Conservation (phyloP, 2,888 invertebrate genomes). For the Drosophila pseudotalamancana region DNA sequence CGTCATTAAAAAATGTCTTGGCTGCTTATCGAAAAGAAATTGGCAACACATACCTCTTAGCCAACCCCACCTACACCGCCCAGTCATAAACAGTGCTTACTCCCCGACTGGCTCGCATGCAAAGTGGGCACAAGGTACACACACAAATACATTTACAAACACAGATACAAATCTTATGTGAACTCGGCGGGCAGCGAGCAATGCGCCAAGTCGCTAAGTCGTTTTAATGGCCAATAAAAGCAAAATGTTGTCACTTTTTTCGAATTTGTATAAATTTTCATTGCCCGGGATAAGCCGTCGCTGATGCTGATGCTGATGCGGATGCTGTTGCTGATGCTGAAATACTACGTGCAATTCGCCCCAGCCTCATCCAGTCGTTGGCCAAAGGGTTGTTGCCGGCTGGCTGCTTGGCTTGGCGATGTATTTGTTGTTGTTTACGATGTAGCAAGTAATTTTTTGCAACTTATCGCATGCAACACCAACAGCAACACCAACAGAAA, state of each 20-base stretch:
- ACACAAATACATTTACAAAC: too few relatives aligned
- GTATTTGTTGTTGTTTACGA: constrained; percentile 74
- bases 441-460: constrained; percentile 74
- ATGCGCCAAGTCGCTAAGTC: constrained; percentile 82
- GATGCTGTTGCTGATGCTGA: constrained; percentile 66
- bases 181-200: constrained; percentile 18
- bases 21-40: constrained; percentile 25
- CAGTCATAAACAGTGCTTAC: constrained; percentile 25
- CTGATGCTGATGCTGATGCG: constrained; percentile 37
- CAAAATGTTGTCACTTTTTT: constrained; percentile 83
- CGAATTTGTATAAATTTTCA: constrained; percentile 82
- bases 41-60: constrained; percentile 20
- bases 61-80: background rate
- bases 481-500: constrained; percentile 31
- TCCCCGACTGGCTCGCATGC: constrained; percentile 57
- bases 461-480: constrained; percentile 72
- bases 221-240: constrained; percentile 84
- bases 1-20: constrained; percentile 10
- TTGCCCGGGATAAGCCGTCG: constrained; percentile 75
- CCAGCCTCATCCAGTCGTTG: constrained; percentile 2
- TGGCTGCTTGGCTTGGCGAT: constrained; percentile 10
- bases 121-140: constrained; percentile 71
- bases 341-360: constrained; percentile 79
- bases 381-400: constrained; percentile 54
- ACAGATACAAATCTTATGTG: constrained; percentile 66